Conservation (phyloP, 2,797 vertebrate genomes). For the Rhincodon typus region DNA sequence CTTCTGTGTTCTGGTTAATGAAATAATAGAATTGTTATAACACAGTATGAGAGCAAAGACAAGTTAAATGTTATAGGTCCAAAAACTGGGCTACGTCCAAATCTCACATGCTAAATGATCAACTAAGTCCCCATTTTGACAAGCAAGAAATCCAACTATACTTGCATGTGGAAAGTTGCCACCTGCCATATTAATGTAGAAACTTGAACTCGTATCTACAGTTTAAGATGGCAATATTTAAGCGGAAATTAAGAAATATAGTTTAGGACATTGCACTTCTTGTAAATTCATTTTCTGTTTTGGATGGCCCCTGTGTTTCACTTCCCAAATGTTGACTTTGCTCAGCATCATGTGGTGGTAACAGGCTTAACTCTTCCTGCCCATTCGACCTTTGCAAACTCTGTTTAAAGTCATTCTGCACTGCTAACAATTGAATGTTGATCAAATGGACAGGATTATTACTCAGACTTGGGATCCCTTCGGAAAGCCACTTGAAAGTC, state of each 20-base stretch:
- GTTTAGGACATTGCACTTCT: neutral
- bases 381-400: neutral
- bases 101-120: neutral
- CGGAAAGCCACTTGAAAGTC: no score
- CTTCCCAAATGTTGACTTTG: no score
- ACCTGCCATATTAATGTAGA: neutral
- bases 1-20: neutral
- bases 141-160: neutral
- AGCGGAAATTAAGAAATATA: neutral
- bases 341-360: no score
- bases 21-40: no score
- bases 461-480: no score
- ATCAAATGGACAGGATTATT: neutral
- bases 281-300: neutral
- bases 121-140: neutral
- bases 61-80: neutral
- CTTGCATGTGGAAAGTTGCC: neutral
- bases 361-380: no score
- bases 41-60: neutral
- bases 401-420: neutral
- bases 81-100: neutral
- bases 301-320: neutral
- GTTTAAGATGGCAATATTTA: neutral
- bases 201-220: neutral
- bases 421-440: neutral